These are phyloP conservation scores for Buathra laborator DNA, from an alignment of 2,888 invertebrate species.

Conservation along the genomic window DNA sequence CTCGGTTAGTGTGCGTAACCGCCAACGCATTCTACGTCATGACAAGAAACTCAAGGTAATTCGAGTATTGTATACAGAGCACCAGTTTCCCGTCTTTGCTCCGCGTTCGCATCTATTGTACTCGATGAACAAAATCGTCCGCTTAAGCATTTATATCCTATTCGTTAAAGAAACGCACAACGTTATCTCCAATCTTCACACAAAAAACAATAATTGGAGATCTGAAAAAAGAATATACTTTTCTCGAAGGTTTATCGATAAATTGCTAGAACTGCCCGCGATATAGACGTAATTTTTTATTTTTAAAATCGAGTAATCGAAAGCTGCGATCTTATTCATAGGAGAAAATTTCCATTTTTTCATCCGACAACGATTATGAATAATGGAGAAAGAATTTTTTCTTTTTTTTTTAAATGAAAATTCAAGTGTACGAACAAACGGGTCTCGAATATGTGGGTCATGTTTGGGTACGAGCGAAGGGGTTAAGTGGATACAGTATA, in stretches of 20 bases:
- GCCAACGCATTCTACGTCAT: constrained; percentile 74
- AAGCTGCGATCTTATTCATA: background rate
- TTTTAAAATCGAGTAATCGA: background rate
- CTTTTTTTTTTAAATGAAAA: background rate
- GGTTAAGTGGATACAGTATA: constrained; percentile 1
- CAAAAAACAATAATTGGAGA: no score
- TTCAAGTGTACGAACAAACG: background rate
- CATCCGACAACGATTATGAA: background rate
- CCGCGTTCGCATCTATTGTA: no score
- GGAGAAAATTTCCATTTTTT: background rate
- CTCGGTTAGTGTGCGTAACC: constrained; percentile 78
- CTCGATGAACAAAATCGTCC: no score
- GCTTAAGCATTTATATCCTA: no score
- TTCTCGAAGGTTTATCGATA: no score
- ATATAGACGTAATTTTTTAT: no score
- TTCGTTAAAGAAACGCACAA: no score
- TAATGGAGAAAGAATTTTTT: background rate
- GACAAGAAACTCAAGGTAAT: constrained; percentile 75
- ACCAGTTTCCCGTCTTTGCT: no score
- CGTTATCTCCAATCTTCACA: no score
- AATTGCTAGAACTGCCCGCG: no score
- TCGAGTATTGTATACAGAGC: constrained; percentile 30
- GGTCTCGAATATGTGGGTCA: background rate
- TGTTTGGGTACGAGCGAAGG: background rate
- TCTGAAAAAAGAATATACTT: no score